Base-by-base conservation (phyloP, 2,113 vertebrate species). In the Copsychus sechellarum region DNA sequence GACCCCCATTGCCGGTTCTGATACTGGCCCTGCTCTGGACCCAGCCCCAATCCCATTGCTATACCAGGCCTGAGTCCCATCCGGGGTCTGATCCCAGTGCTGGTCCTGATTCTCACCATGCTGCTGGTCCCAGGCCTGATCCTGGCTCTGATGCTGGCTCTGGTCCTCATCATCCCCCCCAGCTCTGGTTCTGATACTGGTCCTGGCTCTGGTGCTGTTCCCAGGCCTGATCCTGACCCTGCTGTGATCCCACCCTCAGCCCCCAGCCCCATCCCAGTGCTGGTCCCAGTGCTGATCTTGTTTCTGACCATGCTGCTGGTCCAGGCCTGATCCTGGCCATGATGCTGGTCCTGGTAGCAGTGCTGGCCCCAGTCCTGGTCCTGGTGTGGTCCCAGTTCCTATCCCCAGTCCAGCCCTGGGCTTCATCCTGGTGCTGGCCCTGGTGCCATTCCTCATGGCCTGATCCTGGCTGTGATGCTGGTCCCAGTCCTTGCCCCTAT, bases 401-500 rank as follows among this genome's bases (percentile, higher is more conserved):
- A 29, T 3, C 11, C 18, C 34, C 6, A 21, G 6, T 26, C 36
- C 61, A 43, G 12, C 28, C 29, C 67, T 24, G 23, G 19, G 8
- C 36, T 47, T 29, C 28, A 40, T 80, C 47, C 28, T 47, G 58
- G 9, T 54, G 6, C 40, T 54, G 29, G 14, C 33, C 24, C 28
- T 19, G 28, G 3, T 60, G 17, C 60, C 16, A 9, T 14, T 50
- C 16, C 51, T 42, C 23, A 24, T 5, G 54, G 54, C 28, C 64
- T 70, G 15, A 40, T 70, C 50, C 69, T 56, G 23, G 5, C 40
- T 29, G 3, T 20, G 48, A 15, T 54, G 29, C 26, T 53, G 53
- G 4, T 6, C 23, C 66, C 26, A 33, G 20, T 18, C 18, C 43
- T 40, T 0, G 0, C 23, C 28, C 28, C 7, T 12, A 4, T 79